Base-by-base conservation (phyloP, 1,140 invertebrate species). In the Drosophila arizonae region DNA sequence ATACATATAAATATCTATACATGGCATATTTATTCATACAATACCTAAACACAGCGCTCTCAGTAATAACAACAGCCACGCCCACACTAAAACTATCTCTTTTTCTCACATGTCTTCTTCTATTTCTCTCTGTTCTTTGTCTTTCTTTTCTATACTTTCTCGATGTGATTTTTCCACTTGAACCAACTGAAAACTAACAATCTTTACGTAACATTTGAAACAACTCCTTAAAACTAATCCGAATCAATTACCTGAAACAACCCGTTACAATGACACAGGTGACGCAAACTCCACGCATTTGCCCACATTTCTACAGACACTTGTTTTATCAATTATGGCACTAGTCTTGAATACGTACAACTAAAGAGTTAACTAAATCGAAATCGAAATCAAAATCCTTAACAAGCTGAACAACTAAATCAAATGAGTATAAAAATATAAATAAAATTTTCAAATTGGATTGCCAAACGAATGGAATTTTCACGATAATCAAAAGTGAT, bases 241-340 rank as follows among this genome's bases (percentile, higher is more conserved):
- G 15, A 72, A 67, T 60, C 43, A 56, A 70, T 17, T 30, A 75
- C 58, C 62, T 50, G 28, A 76, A 26, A 58, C 58, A 71, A 55
- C 6, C 26, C 65, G 56, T 69, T 21, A 70, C 57, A 69, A 39
- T 79, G 45, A 77, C 76, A 72, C 84, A 90, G 89, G 89, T 78
- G 89, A 90, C 79, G 89, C 85, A 76, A 89, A 74, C 74, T 73
- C 70, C 69, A 77, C 71, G 67, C 81, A 80, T 73, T 74, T 80
- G 89, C 89, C 89, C 75, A 86, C 79, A 80, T 68, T 89, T 80
- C 70, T 82, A 64, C 89, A 90, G 76, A 79, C 77, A 71, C 64
- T 90, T 82, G 81, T 89, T 79, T 86, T 90, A 89, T 85, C 89
- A 89, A 89, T 90, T 67, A 77, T 52, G 71, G 72, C 85, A 75